Base-by-base conservation (phyloP, 2,113 vertebrate species). In the Alouatta palliata region DNA sequence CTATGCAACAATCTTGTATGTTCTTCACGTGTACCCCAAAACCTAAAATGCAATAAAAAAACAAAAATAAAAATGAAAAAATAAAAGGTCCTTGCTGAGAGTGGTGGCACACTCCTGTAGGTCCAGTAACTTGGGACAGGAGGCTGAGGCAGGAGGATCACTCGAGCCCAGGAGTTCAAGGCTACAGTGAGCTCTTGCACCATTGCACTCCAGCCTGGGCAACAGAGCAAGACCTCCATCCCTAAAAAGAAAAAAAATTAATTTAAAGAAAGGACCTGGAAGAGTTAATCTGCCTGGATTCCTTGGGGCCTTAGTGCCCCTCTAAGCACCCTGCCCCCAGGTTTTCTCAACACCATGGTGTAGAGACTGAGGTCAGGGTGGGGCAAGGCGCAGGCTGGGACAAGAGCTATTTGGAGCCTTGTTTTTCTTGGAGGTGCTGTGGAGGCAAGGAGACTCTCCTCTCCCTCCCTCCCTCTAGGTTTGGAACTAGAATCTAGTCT, bases 391-490 rank as follows among this genome's bases (percentile, higher is more conserved):
- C 30, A 37, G 27, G 35, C 64, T 4, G n/a, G 76, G 68, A 87
- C 27, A 11, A 75, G 30, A n/a, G 19, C 37, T 76, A 35, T 71
- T 79, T 40, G 17, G 49, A 94, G 80, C 12, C 71, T 95, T 82
- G 71, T 95, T 94, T 91, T 88, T 76, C 88, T 95, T 52, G 27
- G 95, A 97, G 85, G 49, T 88, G 17, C 20, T 23, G 61, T 68
- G 45, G 66, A 96, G 77, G 68, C 85, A 70, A 73, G 79, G 73
- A 93, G 32, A 45, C 27, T 76, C 37, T 64, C 52, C 47, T 79
- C 45, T 64, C 61, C 45, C 47, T 82, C 79, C 58, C 54, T 49
- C 88, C 68, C 79, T 77, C 68, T 70, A 47, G 66, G 16, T 82
- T 90, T 94, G 89, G 88, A 88, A 85, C 23, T 43, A 52, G 77